Conservation (phyloP, 2,888 invertebrate genomes). For the Blomia tropicalis region DNA sequence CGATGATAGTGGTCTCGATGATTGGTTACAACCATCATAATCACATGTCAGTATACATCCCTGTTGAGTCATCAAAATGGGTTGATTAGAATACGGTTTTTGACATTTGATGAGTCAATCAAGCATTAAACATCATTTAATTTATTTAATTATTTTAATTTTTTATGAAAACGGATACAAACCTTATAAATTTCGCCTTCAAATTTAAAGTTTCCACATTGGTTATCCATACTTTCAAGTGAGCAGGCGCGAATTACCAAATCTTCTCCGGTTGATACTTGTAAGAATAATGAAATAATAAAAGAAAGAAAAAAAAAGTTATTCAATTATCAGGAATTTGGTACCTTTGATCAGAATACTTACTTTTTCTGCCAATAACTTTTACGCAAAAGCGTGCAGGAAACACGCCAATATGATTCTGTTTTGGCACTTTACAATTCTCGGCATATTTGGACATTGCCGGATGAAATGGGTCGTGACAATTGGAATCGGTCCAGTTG, state of each 20-base stretch:
- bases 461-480: slow-evolving; percentile 42
- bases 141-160: too few relatives aligned
- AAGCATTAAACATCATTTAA: too few relatives aligned
- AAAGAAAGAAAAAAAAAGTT: slow-evolving; percentile 18
- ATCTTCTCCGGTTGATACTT: slow-evolving; percentile 36
- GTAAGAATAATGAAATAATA: slow-evolving; percentile 26
- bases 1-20: background rate
- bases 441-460: slow-evolving; percentile 37
- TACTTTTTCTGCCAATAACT: slow-evolving; percentile 40
- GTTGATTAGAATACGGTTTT: too few relatives aligned
- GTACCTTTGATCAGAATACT: slow-evolving; percentile 42
- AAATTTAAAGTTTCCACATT: slow-evolving; percentile 41
- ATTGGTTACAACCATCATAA: slow-evolving; percentile 40
- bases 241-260: slow-evolving; percentile 41
- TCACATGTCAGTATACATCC: slow-evolving; percentile 43
- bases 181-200: slow-evolving; percentile 29
- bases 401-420: slow-evolving; percentile 40
- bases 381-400: slow-evolving; percentile 44
- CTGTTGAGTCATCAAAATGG: slow-evolving; percentile 24
- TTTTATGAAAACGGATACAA: too few relatives aligned
- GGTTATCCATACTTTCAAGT: slow-evolving; percentile 41
- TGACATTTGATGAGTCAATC: too few relatives aligned
- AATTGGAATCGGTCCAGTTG: slow-evolving; percentile 39
- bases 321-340: slow-evolving; percentile 35
- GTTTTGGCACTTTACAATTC: slow-evolving; percentile 40